Percentiles rank a stretch among this genome's conserved stretches.
Evolutionary conservation across 2,113 vertebrate species (phyloP).

Genomic region (Benitochromis conjunctus): DNA sequence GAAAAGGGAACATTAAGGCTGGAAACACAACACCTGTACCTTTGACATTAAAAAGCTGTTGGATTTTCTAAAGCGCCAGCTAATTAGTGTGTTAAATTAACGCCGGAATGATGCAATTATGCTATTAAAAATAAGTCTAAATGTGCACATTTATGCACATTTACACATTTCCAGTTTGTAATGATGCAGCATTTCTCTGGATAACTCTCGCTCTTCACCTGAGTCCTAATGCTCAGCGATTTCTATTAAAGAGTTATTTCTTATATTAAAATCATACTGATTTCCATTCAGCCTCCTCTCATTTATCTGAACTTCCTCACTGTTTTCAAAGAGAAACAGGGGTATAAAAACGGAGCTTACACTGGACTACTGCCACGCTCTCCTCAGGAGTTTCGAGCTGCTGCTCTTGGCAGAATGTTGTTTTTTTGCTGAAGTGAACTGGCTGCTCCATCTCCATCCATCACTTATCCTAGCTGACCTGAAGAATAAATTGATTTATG

Average conservation of each 20-base stretch:
- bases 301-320: neutral
- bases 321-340: neutral
- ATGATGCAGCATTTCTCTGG: neutral
- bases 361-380: no score
- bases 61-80: neutral
- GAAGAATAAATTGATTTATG: neutral
- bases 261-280: neutral
- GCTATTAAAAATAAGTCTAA: neutral
- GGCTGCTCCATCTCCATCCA: neutral
- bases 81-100: neutral
- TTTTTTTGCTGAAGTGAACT: no score
- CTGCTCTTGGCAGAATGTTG: no score
- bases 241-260: neutral
- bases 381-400: no score
- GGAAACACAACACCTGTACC: neutral
- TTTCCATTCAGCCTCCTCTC: neutral
- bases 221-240: neutral
- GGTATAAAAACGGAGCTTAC: neutral
- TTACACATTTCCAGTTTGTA: neutral
- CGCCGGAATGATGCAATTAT: neutral
- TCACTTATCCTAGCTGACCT: neutral
- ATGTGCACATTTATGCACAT: neutral
- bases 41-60: neutral
- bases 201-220: fast-evolving
- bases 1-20: neutral